A percentile compares a stretch with the other conserved stretches of the same genome.
Conservation (phyloP, 2,888 invertebrate species). For the Dicranocentrus wangi region DNA sequence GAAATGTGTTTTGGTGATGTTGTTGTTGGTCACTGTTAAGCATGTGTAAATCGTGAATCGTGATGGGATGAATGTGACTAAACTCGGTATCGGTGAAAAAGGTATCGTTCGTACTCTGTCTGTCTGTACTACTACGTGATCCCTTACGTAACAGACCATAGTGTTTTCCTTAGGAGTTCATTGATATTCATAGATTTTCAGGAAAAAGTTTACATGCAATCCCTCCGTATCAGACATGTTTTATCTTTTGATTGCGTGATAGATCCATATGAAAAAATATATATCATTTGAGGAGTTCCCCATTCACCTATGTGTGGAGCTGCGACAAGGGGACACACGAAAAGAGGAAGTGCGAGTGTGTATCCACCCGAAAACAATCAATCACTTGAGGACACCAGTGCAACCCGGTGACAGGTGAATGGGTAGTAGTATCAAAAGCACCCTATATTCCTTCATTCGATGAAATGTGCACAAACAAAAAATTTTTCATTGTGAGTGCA, state of each 20-base stretch:
- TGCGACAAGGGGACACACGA: too few species aligned
- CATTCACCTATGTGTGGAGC: too few species aligned
- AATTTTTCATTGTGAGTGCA: background rate
- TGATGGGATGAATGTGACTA: background rate
- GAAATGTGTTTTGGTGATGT: conserved; percentile 28
- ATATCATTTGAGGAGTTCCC: too few species aligned
- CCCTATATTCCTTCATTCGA: conserved; percentile 14
- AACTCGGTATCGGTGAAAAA: conserved; percentile 41
- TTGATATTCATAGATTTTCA: conserved; percentile 46
- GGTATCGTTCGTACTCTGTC: background rate
- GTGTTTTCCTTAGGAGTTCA: conserved; percentile 23
- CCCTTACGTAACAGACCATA: background rate
- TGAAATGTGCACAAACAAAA: background rate
- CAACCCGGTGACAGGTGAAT: conserved; percentile 57
- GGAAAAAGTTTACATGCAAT: background rate
- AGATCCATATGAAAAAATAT: too few species aligned
- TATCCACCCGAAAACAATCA: conserved; percentile 41
- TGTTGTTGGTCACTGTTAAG: conserved; percentile 17
- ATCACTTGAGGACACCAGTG: conserved; percentile 49
- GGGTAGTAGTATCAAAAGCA: background rate
- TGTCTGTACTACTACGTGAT: conserved; percentile 6
- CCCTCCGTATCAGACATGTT: conserved; percentile 8
- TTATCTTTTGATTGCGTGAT: conserved; percentile 34
- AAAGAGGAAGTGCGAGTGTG: background rate
- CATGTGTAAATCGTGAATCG: conserved; percentile 2